Conservation (phyloP, 2,797 vertebrate species). For the Tragelaphus oryx region DNA sequence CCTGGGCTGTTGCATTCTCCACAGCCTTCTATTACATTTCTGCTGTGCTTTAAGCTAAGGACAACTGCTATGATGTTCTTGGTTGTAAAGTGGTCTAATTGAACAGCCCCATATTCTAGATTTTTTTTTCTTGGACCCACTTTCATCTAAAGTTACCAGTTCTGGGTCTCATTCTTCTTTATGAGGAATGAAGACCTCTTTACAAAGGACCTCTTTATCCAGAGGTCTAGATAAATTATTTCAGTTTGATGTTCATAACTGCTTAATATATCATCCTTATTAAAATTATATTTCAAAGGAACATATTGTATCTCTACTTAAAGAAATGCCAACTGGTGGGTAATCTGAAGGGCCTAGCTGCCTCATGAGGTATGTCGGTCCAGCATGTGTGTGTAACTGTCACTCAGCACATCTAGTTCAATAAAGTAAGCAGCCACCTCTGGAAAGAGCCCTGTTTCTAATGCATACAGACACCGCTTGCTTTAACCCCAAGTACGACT, state of each 20-base stretch:
- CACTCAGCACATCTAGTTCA: background rate
- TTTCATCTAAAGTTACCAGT: background rate
- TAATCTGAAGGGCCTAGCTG: background rate
- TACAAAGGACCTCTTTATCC: background rate
- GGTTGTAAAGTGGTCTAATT: background rate
- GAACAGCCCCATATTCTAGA: background rate
- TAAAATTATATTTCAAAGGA: background rate
- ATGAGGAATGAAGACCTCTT: background rate
- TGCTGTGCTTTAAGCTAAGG: background rate
- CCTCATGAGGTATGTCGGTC: background rate
- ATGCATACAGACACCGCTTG: background rate
- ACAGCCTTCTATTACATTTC: background rate
- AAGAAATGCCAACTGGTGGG: background rate
- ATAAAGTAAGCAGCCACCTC: background rate
- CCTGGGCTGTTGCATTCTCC: background rate
- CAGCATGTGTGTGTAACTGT: background rate
- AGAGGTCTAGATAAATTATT: background rate
- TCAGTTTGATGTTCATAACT: background rate
- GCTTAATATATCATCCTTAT: background rate
- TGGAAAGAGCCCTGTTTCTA: background rate
- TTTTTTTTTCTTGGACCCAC: background rate
- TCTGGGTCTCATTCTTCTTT: background rate
- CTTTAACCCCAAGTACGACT: background rate
- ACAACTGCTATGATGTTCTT: background rate
- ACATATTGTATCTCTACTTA: background rate